phyloP scores from a whole-genome alignment of 2,888 invertebrate species.

The Branchipolynoe longqiensis region DNA sequence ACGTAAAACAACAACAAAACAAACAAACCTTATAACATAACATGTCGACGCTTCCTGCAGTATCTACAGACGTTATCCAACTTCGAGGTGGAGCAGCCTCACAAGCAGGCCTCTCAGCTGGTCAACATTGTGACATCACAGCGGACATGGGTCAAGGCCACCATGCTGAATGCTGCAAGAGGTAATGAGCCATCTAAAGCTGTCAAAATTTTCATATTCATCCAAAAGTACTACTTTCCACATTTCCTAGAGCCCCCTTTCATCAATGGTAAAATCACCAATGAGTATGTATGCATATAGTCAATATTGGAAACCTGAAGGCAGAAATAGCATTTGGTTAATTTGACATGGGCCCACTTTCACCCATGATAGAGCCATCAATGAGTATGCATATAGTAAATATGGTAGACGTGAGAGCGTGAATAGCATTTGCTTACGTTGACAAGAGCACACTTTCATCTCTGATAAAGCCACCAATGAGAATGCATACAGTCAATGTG shows the following conservation, averaged over 20 bases:
- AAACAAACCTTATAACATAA: too few species aligned
- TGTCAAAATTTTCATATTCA: not conserved
- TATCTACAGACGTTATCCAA: conserved; percentile 92
- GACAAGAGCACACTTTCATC: too few species aligned
- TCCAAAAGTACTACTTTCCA: not conserved
- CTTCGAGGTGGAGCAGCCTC: conserved; percentile 95
- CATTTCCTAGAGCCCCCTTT: not conserved
- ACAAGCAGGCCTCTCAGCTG: conserved; percentile 92
- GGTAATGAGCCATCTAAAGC: conserved; percentile 79
- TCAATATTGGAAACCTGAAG: too few species aligned
- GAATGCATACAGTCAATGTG: too few species aligned
- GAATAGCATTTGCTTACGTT: too few species aligned
- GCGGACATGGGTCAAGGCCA: conserved; percentile 93
- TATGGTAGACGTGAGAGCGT: too few species aligned
- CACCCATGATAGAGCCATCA: too few species aligned
- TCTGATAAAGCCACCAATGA: too few species aligned
- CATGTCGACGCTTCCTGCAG: conserved; percentile 69
- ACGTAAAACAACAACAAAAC: too few species aligned
- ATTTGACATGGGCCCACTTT: too few species aligned
- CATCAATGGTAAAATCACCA: not conserved
- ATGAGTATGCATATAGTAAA: too few species aligned
- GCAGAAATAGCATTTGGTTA: too few species aligned
- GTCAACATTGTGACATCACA: conserved; percentile 90
- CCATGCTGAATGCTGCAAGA: conserved; percentile 90
- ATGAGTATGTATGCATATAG: not conserved